Evolutionary conservation across 2,113 vertebrate genomes (phyloP), one percentile per base, ranked within the genome.

Genomic region (Etheostoma cragini): DNA sequence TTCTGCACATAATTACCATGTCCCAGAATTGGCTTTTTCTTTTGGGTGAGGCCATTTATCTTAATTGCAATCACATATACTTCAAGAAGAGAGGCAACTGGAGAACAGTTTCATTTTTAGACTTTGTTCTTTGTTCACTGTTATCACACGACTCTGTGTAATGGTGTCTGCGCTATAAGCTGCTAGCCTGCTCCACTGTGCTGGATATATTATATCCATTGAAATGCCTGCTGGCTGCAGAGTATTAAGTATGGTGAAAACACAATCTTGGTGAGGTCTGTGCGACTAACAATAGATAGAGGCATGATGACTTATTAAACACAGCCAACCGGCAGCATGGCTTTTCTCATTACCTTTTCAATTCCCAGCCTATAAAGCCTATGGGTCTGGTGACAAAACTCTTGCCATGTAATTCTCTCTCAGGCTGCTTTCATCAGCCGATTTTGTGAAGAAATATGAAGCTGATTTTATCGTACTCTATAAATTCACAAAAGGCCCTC

Each of bases 401-500:
- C 90, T 93, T 81, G 93, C 91, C 93, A 90, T 91, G 90, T 93
- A 95, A 94, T 94, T 95, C 94, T 93, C 93, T 91, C 86, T 84
- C 74, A 46, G 91, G 78, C 88, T 83, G 80, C 91, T 95, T 95
- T 94, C 92, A 95, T 94, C 94, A 94, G 90, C 81, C 89, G 87
- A 92, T 94, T 95, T 93, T 35, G 91, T 91, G 84, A 81, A 88
- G 93, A 93, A 95, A 94, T 94, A 95, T 95, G 93, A 94, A 94
- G 91, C 93, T 47, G 94, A 95, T 95, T 95, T 94, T 95, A 95
- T 95, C 94, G 74, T n/a, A 75, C 91, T 93, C 93, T 94, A 93
- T 95, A 94, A 94, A 95, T 95, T 94, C 94, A 94, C 92, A 94
- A 93, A 94, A 92, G 93, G 87, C 93, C 92, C 91, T 93, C 87